These are phyloP conservation scores for Oscheius onirici DNA, from an alignment of 2,888 invertebrate species.

Conservation along the genomic window DNA sequence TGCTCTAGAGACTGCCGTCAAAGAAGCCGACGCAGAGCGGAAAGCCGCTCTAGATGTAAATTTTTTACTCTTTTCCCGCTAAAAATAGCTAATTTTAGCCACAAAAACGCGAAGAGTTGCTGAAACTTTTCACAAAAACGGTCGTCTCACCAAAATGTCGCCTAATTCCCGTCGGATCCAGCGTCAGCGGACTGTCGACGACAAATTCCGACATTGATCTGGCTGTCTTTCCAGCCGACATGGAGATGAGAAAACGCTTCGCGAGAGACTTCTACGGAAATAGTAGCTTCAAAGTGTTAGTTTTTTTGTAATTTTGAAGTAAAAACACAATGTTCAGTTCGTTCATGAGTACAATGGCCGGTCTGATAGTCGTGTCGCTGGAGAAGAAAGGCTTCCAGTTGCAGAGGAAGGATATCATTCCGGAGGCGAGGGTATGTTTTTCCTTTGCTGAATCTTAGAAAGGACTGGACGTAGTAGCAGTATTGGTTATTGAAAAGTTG, in stretches of 20 bases:
- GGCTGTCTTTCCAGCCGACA: background rate
- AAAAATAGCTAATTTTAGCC: background rate
- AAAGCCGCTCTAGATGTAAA: background rate
- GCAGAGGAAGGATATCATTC: background rate
- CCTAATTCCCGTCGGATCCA: slow-evolving; percentile 44
- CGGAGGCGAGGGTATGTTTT: background rate
- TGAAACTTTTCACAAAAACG: background rate
- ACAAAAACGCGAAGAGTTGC: background rate
- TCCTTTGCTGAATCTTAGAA: too few relatives aligned
- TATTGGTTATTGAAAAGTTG: too few relatives aligned
- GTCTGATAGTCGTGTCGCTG: background rate
- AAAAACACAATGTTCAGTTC: background rate
- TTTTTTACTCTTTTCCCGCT: background rate
- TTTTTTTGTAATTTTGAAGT: background rate
- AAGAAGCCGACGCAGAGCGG: background rate
- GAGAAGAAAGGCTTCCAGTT: background rate
- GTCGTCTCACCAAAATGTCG: slow-evolving; percentile 16
- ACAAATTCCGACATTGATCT: slow-evolving; percentile 30
- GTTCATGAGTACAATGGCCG: slow-evolving; percentile 10
- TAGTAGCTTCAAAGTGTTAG: background rate
- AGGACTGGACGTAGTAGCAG: too few relatives aligned
- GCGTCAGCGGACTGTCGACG: slow-evolving; percentile 29
- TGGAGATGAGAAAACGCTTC: background rate
- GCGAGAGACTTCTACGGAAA: background rate
- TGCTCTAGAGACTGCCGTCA: background rate